phyloP scores from a whole-genome alignment of 2,888 invertebrate genomes.

The Brachynemurus nebulosus region DNA sequence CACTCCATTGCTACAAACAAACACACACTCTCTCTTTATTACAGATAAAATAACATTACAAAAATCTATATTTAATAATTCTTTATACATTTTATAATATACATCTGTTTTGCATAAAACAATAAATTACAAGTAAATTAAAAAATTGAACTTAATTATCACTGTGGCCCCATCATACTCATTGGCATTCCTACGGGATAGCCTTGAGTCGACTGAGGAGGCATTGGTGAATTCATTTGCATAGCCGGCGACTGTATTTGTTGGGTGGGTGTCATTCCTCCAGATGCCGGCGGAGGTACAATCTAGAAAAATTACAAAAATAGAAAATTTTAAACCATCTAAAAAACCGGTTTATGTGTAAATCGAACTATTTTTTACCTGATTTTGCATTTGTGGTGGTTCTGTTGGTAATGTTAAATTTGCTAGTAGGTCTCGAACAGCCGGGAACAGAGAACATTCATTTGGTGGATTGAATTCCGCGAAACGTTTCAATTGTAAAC shows the following conservation, averaged over 20 bases:
- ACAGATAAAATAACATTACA: too few relatives aligned
- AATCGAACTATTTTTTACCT: conserved; percentile 14
- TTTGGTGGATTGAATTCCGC: conserved; percentile 55
- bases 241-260: conserved; percentile 41
- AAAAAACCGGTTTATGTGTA: background rate
- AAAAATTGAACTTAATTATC: too few relatives aligned
- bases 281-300: conserved; percentile 31
- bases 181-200: conserved; percentile 31
- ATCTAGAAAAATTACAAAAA: conserved; percentile 26
- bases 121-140: too few relatives aligned
- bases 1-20: too few relatives aligned
- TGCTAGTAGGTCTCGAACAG: conserved; percentile 73
- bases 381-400: conserved; percentile 37
- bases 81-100: too few relatives aligned
- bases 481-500: conserved; percentile 51
- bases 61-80: too few relatives aligned
- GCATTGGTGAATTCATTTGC: conserved; percentile 45
- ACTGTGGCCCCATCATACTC: conserved; percentile 30
- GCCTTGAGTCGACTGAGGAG: conserved; percentile 28
- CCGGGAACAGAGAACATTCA: conserved; percentile 85
- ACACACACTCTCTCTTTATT: too few relatives aligned
- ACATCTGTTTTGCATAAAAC: too few relatives aligned
- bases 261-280: conserved; percentile 36
- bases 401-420: conserved; percentile 74
- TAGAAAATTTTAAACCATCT: background rate